Evolutionary conservation across 2,888 invertebrate genomes (phyloP).

Genomic region (Ennomos fuscantarius): DNA sequence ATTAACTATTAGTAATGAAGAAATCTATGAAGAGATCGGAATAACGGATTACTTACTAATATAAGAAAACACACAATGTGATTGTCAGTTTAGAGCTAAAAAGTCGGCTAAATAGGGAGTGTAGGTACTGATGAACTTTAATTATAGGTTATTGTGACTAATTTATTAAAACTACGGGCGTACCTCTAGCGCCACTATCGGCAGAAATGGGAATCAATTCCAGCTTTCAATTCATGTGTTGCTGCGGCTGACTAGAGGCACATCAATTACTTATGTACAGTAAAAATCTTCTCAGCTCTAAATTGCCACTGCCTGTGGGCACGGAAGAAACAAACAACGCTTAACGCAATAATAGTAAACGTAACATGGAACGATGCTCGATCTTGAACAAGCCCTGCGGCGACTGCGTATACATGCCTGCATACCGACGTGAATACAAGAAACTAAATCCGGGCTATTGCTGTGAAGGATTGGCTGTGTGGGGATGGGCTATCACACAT

Average conservation of each 20-base stretch:
- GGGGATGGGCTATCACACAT: constrained; percentile 48
- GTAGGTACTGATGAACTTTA: constrained; percentile 28
- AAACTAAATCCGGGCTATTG: constrained; percentile 80
- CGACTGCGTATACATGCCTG: constrained; percentile 71
- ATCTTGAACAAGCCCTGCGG: constrained; percentile 81
- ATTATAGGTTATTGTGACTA: constrained; percentile 37
- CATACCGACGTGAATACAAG: constrained; percentile 65
- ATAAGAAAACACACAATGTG: constrained; percentile 64
- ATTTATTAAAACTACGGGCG: constrained; percentile 35
- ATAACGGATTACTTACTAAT: constrained; percentile 82
- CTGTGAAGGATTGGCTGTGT: constrained; percentile 58
- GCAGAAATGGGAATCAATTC: constrained; percentile 60
- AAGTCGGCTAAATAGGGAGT: constrained; percentile 39
- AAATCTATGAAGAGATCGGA: constrained; percentile 81
- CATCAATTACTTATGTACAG: constrained; percentile 40
- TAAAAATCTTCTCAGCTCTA: constrained; percentile 62
- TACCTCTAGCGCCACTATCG: constrained; percentile 32
- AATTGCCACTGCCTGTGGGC: constrained; percentile 60
- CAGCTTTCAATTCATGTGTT: constrained; percentile 56
- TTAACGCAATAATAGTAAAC: constrained; percentile 77
- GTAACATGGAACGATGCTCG: constrained; percentile 78
- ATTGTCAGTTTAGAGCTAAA: constrained; percentile 68
- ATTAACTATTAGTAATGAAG: constrained; percentile 75
- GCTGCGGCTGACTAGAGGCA: constrained; percentile 26
- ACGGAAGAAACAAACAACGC: constrained; percentile 73